Evolutionary conservation across 2,888 invertebrate genomes (phyloP).

Genomic region (Schizaphis graminum): DNA sequence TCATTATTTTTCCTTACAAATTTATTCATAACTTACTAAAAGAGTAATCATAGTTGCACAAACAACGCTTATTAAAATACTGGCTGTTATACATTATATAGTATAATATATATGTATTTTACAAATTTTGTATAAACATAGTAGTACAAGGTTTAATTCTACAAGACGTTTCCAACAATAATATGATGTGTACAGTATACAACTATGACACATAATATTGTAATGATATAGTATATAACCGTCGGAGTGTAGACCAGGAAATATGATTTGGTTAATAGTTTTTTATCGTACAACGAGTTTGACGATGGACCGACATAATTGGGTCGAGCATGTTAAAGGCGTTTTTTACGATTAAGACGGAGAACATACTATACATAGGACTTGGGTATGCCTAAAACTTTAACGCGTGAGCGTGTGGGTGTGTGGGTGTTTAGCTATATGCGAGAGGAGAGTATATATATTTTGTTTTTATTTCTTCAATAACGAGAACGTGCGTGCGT

Average conservation of each 20-base stretch:
- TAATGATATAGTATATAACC: background rate
- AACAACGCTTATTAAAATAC: constrained; percentile 10
- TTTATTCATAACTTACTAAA: background rate
- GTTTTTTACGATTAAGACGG: background rate
- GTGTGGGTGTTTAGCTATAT: background rate
- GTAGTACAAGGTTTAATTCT: background rate
- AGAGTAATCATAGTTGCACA: background rate
- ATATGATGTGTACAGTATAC: background rate
- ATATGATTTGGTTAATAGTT: background rate
- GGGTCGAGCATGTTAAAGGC: background rate
- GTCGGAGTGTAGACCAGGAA: background rate
- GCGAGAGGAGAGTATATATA: background rate
- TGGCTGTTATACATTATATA: background rate
- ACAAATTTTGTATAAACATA: too few species aligned
- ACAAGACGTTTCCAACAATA: too few species aligned
- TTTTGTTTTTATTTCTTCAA: background rate
- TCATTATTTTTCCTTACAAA: background rate
- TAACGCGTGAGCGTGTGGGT: background rate
- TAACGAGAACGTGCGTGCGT: background rate
- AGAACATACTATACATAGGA: background rate
- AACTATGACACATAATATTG: background rate
- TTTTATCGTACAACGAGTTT: background rate
- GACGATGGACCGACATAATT: background rate
- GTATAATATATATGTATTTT: too few species aligned
- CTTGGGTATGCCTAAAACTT: background rate